phyloP scores from a whole-genome alignment of 2,888 invertebrate species.

The Sarcophaga variegata region DNA sequence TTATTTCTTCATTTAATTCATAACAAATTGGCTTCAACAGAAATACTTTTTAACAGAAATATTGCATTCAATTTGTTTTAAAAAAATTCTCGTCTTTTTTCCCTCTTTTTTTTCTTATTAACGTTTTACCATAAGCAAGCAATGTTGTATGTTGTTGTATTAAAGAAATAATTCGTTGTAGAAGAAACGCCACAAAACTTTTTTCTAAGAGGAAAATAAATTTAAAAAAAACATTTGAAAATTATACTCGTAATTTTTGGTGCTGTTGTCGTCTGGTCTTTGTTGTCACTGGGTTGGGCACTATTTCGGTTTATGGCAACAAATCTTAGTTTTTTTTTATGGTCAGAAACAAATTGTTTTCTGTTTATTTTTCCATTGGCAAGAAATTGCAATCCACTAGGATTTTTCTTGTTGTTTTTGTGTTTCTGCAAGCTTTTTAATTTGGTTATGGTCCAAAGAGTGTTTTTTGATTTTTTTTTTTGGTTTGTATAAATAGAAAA shows the following conservation, averaged over 20 bases:
- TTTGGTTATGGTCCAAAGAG: constrained; percentile 68
- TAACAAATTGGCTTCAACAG: constrained; percentile 73
- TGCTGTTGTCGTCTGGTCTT: background rate
- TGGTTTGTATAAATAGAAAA: constrained; percentile 60
- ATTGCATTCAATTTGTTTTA: constrained; percentile 75
- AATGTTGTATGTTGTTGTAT: constrained; percentile 12
- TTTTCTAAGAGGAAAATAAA: background rate
- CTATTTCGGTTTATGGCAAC: constrained; percentile 71
- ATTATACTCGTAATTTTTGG: constrained; percentile 1
- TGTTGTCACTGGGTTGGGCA: constrained; percentile 64
- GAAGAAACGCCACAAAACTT: constrained; percentile 3
- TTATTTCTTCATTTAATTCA: background rate
- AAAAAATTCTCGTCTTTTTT: constrained; percentile 30
- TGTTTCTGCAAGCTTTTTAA: constrained; percentile 51
- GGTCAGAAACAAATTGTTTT: constrained; percentile 67
- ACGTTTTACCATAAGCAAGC: background rate
- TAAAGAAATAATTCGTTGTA: constrained; percentile 14
- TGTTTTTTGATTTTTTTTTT: constrained; percentile 62
- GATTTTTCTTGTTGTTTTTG: background rate
- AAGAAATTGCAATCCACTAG: constrained; percentile 48
- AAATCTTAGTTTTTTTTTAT: constrained; percentile 41
- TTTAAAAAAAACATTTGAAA: constrained; percentile 46
- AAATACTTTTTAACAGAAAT: constrained; percentile 63
- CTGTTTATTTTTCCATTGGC: constrained; percentile 62
- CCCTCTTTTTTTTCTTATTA: background rate